A percentile compares a stretch with the other conserved stretches of the same genome.
phyloP scores from a whole-genome alignment of 2,113 vertebrate genomes.

The Tautogolabrus adspersus region DNA sequence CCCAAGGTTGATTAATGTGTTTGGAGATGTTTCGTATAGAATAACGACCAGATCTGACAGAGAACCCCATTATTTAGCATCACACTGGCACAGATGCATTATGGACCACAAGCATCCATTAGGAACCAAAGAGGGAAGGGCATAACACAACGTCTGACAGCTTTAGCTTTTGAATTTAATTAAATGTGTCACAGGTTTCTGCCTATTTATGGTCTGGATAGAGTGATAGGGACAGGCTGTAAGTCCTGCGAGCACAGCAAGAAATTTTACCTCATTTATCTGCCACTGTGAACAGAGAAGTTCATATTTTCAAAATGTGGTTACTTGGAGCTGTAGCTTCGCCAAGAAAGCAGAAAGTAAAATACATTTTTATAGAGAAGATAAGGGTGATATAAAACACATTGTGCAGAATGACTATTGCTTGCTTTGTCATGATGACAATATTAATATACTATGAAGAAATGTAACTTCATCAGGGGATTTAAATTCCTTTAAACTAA shows the following conservation, averaged over 20 bases:
- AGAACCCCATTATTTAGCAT: conserved; percentile 50
- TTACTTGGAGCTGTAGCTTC: background rate
- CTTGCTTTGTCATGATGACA: background rate
- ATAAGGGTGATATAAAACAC: conserved; percentile 12
- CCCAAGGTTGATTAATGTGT: conserved; percentile 13
- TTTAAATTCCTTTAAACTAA: background rate
- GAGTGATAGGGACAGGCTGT: conserved; percentile 35
- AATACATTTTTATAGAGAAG: conserved; percentile 8
- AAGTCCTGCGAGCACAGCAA: conserved; percentile 46
- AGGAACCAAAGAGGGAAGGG: conserved; percentile 41
- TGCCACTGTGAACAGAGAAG: conserved; percentile 16
- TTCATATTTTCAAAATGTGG: conserved; percentile 21
- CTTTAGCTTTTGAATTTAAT: conserved; percentile 71
- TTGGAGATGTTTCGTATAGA: conserved; percentile 15
- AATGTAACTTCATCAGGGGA: background rate
- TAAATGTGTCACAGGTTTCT: conserved; percentile 70
- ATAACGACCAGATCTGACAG: conserved; percentile 51
- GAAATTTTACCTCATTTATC: conserved; percentile 45
- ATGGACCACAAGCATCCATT: conserved; percentile 72
- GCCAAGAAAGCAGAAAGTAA: background rate
- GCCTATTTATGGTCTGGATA: conserved; percentile 63
- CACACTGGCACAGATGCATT: conserved; percentile 39
- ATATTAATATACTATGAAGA: background rate
- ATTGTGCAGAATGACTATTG: background rate
- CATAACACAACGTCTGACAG: conserved; percentile 59